Evolutionary conservation across 2,797 vertebrate genomes (phyloP).

Genomic region (Danionella dracula): DNA sequence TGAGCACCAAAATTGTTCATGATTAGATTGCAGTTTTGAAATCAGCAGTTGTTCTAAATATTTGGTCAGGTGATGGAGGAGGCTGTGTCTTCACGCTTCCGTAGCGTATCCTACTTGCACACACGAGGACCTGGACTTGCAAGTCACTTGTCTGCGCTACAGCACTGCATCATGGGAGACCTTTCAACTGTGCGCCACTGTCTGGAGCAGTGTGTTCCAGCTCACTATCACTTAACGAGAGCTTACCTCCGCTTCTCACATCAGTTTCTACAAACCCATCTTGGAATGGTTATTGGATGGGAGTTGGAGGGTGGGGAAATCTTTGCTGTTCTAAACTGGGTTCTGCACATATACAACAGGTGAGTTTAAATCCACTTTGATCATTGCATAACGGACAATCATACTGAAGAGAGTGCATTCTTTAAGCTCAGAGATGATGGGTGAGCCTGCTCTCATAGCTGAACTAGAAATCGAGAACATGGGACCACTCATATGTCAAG

Average conservation of each 20-base stretch:
- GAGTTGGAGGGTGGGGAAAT: constrained; percentile 87
- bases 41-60: neutral
- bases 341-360: constrained; percentile 82
- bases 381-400: too few relatives aligned
- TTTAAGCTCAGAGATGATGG: constrained; percentile 88
- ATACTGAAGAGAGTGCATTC: neutral
- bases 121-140: constrained; percentile 71
- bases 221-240: constrained; percentile 78
- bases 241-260: constrained; percentile 80
- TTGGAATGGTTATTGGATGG: constrained; percentile 78
- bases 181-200: constrained; percentile 80
- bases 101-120: constrained; percentile 69
- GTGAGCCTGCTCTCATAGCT: constrained; percentile 76
- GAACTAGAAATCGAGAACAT: constrained; percentile 75
- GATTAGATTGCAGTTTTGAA: neutral
- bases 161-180: constrained; percentile 77
- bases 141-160: constrained; percentile 78
- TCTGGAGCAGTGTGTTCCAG: constrained; percentile 86
- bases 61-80: constrained; percentile 67
- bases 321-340: constrained; percentile 89
- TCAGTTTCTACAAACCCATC: constrained; percentile 71
- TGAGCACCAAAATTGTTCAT: neutral
- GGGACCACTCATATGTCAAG: constrained; percentile 77
- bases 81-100: constrained; percentile 63
- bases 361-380: constrained; percentile 51